Base-by-base conservation (phyloP, 1,140 invertebrate species). In the Leguminivora glycinivorella region DNA sequence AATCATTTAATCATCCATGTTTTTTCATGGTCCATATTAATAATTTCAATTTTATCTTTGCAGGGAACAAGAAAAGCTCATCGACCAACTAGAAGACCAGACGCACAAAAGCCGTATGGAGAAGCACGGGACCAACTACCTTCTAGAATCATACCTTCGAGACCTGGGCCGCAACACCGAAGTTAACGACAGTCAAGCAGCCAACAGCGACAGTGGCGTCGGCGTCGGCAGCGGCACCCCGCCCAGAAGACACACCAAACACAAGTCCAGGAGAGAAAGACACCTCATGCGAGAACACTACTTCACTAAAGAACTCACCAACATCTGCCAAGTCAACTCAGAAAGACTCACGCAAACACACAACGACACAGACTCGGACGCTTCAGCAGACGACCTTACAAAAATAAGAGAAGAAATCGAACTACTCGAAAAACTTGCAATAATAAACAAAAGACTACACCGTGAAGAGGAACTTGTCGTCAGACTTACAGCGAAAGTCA, bases 41-140 rank as follows among this genome's bases (percentile, higher is more conserved):
- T 56, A 12, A n/a, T 72, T 22, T 68, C 47, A n/a, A 60, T 24
- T 68, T 66, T 72, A 76, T 81, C 58, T 77, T 92, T 93, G 58
- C 92, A 95, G 94, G 72, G 95, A 96, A 74, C 95, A 96, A 81
- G 96, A 97, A 81, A 93, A 94, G 75, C 93, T 96, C 76, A 97
- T 97, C 74, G 94, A 95, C 29, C 93, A 93, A 69, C 93, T 96
- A 75, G 96, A 97, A 92, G 94, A 96, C 70, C 94, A 95, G 74
- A 94, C 95, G 56, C 96, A 97, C 84, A 92, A 90, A 68, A 92
- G 72, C 67, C 89, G 96, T 56, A 94, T 95, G 84, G 93, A 95
- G 72, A 94, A 96, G 78, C 94, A 96, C 75, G 96, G 96, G 10
- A 94, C 94, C 43, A 96, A 97, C 86, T 97, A 97, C 84, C 92